Conservation (phyloP, 1,140 invertebrate genomes). For the Procambarus virginalis region DNA sequence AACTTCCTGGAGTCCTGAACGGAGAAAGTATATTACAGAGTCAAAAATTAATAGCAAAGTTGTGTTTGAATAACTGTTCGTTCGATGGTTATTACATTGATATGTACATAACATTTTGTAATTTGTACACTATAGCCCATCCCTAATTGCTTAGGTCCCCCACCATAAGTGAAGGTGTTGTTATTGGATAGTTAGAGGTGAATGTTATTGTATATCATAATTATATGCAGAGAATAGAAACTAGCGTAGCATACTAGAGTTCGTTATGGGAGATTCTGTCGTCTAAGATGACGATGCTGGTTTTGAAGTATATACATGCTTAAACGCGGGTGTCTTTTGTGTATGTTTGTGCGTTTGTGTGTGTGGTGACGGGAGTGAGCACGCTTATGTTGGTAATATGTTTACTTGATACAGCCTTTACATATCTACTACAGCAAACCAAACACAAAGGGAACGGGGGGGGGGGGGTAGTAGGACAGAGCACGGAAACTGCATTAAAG, state of each 20-base stretch:
- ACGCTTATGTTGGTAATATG: no score
- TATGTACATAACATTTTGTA: constrained; percentile 52
- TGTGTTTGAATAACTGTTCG: not conserved
- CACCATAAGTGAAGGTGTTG: not conserved
- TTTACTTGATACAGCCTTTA: no score
- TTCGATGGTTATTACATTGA: constrained; percentile 9
- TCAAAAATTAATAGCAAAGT: no score
- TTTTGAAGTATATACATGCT: not conserved
- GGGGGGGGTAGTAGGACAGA: no score
- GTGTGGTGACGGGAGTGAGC: no score
- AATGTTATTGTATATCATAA: constrained; percentile 8
- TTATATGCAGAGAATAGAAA: not conserved
- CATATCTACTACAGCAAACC: no score
- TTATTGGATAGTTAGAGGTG: constrained; percentile 8
- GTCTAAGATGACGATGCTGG: not conserved
- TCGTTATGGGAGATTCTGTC: not conserved
- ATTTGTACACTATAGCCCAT: constrained; percentile 34
- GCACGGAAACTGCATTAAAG: no score
- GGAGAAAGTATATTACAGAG: no score
- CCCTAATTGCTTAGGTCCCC: not conserved
- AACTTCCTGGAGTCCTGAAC: no score
- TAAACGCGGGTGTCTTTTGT: not conserved
- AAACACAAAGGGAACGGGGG: no score
- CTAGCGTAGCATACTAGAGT: not conserved
- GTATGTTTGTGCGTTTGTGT: not conserved